These are phyloP conservation scores for Elgaria multicarinata DNA, from an alignment of 2,113 vertebrate genomes.

Conservation along the genomic window DNA sequence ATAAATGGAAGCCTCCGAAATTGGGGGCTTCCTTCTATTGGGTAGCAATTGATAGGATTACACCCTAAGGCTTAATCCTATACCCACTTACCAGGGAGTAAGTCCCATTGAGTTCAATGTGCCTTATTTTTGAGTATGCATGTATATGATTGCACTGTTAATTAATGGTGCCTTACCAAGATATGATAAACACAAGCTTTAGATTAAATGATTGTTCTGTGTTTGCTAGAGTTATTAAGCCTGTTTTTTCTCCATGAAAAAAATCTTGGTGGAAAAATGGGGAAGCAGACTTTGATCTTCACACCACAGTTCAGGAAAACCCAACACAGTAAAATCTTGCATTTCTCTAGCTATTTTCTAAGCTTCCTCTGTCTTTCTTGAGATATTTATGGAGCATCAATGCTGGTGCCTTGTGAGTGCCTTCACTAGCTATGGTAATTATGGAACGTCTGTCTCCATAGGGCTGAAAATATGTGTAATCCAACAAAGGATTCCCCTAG, in stretches of 20 bases:
- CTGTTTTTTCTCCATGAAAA: neutral
- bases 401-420: neutral
- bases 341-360: neutral
- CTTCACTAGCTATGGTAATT: neutral
- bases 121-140: neutral
- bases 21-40: neutral
- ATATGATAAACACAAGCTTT: neutral
- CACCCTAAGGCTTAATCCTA: neutral
- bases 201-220: neutral
- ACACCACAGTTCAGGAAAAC: neutral
- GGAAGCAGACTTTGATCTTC: neutral
- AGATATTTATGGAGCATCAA: neutral
- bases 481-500: constrained; percentile 23
- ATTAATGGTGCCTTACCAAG: neutral
- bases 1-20: neutral
- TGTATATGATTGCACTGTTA: neutral
- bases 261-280: neutral
- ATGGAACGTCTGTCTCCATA: neutral
- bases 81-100: neutral
- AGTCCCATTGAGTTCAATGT: neutral
- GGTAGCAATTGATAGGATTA: neutral
- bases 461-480: constrained; percentile 5
- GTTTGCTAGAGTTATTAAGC: no score
- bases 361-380: neutral
- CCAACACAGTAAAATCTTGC: neutral